Evolutionary conservation across 30 jellyfish, hydroid and myxozoan species (phyloP), one percentile per base, ranked within the genome.

Genomic region (Mastigias papua): DNA sequence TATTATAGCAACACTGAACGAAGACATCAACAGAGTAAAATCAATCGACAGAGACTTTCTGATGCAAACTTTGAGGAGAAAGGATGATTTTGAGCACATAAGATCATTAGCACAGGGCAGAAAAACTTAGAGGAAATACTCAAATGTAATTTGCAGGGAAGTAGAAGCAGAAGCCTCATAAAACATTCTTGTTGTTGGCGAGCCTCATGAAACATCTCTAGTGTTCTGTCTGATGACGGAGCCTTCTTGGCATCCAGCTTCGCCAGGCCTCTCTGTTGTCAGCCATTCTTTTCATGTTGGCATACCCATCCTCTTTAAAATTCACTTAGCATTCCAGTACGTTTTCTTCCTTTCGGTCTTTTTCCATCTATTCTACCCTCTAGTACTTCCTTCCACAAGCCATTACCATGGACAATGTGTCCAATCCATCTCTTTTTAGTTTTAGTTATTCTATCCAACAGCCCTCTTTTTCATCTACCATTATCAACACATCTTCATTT

Each of bases 401-500:
- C 62, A 7, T 69, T 11, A 46, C 35, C 58, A 22, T 62, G 50
- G 58, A 31, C 31, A 28, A 69, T 32, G 29, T 27, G 81, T 20
- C 81, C 81, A 28, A 69, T 30, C 62, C 81, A 69, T 48, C 35
- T 69, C 23, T 29, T 28, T 20, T 69, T 11, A 6, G 16, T 22
- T 19, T 69, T 30, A 33, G 15, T 5, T 27, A 28, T 69, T 15
- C 48, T 66, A 19, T 19, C 48, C 23, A 32, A 15, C 48, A 66
- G 31, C 51, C 4, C 26, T 66, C 78, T 66, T 25, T 66, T 28
- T 66, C 84, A 11, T 28, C 68, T 30, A 72, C 67, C 67, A 21
- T 48, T 48, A 15, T 20, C 31, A 37, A 28, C 42, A 42, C 34
- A 23, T 74, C 73, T 42, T 74, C 86, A 80, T 82, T 82, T 46